Evolutionary conservation across 2,113 vertebrate genomes (phyloP), one percentile per base, ranked within the genome.

Genomic region (Microtus richardsoni): DNA sequence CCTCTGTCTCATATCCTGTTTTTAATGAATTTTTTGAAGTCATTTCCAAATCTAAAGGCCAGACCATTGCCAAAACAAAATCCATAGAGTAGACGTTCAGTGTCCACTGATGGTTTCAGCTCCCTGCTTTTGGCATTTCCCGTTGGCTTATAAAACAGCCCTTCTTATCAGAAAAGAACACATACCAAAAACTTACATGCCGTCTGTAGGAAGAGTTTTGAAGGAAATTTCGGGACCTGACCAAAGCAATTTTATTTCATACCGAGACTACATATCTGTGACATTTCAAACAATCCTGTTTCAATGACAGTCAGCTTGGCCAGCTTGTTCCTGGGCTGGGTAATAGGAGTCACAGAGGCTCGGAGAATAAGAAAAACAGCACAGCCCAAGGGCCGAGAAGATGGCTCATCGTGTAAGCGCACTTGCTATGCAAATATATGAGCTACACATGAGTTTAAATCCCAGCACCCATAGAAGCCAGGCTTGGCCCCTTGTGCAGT

Each of bases 31-130:
- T 88, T 68, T 74, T 66, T 66, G 0, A 91, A 58, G n/a, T 73
- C 58, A 39, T 88, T 52, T 87, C 60, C 47, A 85, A 86, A 89
- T 80, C 58, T 64, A 96, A 93, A 95, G 58, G 26, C 30, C 87
- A 94, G 78, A 44, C 36, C 26, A 39, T 52, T 60, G 41, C 86
- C 62, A 87, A 96, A 87, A 70, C 64, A 22, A 96, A 95, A 90
- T 64, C 47, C 36, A 39, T 64, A 95, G 83, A 74, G 91, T 28
- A 64, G 10, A 5, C 36, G 89, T 95, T 86, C 66, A 95, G 84
- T n/a, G 94, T 39, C 52, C 41, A 73, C 9, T 11, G 19, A 52
- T 73, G 64, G 19, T 52, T 73, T 71, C 73, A 60, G 24, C 24
- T 21, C 52, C 73, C n/a, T 39, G 17, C 49, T 11, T 88, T 85